phyloP scores from a whole-genome alignment of 2,113 vertebrate species.

The Caranx ignobilis region DNA sequence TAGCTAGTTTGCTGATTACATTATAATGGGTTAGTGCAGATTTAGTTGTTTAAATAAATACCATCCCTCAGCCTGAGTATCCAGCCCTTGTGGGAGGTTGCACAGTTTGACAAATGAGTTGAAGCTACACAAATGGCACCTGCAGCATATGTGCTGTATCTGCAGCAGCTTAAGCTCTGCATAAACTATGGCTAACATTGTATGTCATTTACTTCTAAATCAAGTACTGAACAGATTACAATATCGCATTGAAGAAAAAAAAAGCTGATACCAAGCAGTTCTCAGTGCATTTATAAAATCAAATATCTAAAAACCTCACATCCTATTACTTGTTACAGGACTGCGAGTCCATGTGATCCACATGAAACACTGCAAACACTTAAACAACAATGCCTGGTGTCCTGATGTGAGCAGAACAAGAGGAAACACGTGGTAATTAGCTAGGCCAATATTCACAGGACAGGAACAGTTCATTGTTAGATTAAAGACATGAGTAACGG shows the following conservation, averaged over 20 bases:
- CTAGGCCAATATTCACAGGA: neutral
- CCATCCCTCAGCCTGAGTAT: neutral
- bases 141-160: neutral
- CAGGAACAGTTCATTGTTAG: neutral
- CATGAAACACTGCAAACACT: slow-evolving; percentile 15
- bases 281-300: neutral
- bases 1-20: neutral
- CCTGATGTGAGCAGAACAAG: slow-evolving; percentile 22
- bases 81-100: neutral
- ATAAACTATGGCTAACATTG: neutral
- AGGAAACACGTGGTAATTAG: neutral
- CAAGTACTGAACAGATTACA: neutral
- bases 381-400: slow-evolving; percentile 5
- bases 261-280: neutral
- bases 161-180: neutral
- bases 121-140: too few relatives aligned
- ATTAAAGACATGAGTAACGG: neutral
- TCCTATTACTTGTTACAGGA: neutral
- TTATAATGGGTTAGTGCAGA: neutral
- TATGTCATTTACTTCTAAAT: neutral
- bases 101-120: neutral
- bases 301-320: neutral
- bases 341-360: neutral
- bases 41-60: neutral
- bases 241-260: neutral